Evolutionary conservation across 64 coral and sea anemone genomes (phyloP), one percentile per base, ranked within the genome.

Genomic region (Stichodactyla mertensii): DNA sequence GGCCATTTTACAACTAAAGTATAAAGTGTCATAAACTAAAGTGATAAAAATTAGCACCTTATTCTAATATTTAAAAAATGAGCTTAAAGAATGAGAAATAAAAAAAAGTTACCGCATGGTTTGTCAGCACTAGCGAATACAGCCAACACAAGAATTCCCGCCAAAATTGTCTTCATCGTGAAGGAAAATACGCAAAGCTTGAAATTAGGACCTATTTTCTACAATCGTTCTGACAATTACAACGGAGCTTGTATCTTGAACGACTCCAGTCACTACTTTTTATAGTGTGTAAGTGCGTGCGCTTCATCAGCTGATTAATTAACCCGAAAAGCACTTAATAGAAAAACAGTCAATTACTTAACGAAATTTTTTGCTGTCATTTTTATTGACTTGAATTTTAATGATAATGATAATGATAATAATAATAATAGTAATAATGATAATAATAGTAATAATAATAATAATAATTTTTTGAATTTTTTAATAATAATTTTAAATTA

Each of bases 111-210:
- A 79, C 77, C 8, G 31, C 77, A 79, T 15, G 51, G 27, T 51
- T 14, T 51, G 16, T 52, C 28, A 79, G 77, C 77, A 79, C 31
- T 52, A 0, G 28, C 28, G 5, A 10, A n/a, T 7, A 79, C 27
- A 45, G 31, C 77, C 77, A 79, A 24, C 12, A 79, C 3, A 14
- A 79, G 77, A 31, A 79, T 31, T 79, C 77, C 77, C 51, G 77
- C 77, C 77, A 79, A 79, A 79, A 79, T 13, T 79, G 51, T 51
- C 31, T 79, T 79, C 77, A 79, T 79, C 16, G 24, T 79, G 20
- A 66, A 45, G 36, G 36, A 45, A 45, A 45, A 45, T 45, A 45
- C 36, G 3, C 36, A 45, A 45, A 1, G 36, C 36, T 45, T 45
- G 0, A 45, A 45, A 45, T 45, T 45, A 45, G 36, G 36, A 45